These are phyloP conservation scores for Crotalus helleri DNA, from an alignment of 2,113 vertebrate species.

Conservation along the genomic window DNA sequence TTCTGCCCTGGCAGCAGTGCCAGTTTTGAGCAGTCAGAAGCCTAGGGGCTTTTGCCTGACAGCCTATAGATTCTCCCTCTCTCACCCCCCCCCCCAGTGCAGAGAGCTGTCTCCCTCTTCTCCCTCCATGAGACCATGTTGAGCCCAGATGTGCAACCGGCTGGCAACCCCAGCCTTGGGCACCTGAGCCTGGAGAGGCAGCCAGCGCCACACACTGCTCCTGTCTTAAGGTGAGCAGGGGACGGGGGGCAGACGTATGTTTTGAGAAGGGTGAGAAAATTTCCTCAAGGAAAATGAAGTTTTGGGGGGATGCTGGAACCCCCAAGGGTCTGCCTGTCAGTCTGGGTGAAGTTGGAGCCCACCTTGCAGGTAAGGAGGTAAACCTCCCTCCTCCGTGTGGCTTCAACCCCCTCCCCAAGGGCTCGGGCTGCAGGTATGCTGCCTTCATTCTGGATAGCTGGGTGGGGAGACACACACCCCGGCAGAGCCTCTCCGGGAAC, in stretches of 20 bases:
- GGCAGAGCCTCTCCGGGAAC: neutral
- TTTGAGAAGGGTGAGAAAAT: neutral
- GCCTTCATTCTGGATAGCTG: neutral
- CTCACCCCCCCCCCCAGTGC: conserved; percentile 68
- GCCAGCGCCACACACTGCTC: conserved; percentile 77
- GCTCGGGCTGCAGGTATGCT: neutral
- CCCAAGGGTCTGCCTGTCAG: neutral
- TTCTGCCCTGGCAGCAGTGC: neutral
- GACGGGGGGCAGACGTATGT: neutral
- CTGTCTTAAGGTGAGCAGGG: conserved; percentile 74
- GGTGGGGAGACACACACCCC: neutral
- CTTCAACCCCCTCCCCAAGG: neutral
- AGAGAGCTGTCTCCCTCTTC: conserved; percentile 86
- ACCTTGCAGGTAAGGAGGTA: neutral
- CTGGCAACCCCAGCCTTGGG: conserved; percentile 75
- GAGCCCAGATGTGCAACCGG: conserved; percentile 69
- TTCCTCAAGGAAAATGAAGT: neutral
- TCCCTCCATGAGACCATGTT: conserved; percentile 77
- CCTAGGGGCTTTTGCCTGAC: neutral
- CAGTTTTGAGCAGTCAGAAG: neutral
- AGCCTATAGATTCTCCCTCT: too few species aligned
- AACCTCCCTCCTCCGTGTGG: neutral
- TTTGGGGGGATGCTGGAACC: neutral
- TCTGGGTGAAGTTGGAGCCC: neutral
- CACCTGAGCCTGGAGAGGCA: conserved; percentile 76